Conservation (phyloP, 2,113 vertebrate genomes). For the Chinchilla lanigera region DNA sequence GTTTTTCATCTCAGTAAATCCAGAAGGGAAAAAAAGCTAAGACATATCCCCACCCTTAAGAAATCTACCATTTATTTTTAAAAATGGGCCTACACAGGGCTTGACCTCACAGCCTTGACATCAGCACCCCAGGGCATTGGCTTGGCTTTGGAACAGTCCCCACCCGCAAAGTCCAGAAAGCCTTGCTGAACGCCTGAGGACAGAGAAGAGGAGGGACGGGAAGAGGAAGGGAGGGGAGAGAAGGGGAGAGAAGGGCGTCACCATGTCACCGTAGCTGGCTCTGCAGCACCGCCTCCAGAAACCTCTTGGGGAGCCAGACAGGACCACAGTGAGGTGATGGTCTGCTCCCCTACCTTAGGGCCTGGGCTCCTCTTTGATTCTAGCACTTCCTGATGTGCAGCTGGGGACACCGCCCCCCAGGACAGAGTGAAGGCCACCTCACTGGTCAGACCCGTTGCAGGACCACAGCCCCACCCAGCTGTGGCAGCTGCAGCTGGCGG, state of each 20-base stretch:
- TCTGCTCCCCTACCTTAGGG: background rate
- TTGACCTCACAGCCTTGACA: background rate
- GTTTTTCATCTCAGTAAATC: background rate
- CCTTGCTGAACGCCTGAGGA: background rate
- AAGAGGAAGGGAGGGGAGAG: background rate
- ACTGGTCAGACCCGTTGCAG: background rate
- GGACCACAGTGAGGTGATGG: too few relatives aligned
- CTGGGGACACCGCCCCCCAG: background rate
- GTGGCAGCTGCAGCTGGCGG: background rate
- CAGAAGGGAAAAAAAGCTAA: background rate
- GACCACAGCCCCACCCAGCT: background rate
- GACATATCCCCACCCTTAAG: background rate
- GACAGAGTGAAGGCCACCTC: background rate
- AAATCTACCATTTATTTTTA: background rate
- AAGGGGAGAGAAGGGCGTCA: background rate
- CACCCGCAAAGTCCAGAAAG: accelerated
- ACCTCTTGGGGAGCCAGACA: background rate
- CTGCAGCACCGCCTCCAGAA: background rate
- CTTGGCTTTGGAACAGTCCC: background rate
- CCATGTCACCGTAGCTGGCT: background rate
- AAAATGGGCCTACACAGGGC: background rate
- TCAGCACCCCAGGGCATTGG: background rate
- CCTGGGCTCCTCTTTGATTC: background rate
- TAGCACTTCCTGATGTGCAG: background rate
- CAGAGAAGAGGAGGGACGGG: accelerated